A percentile compares a stretch with the other conserved stretches of the same genome.
These are phyloP conservation scores for Syngnathus scovelli DNA, from an alignment of 2,113 vertebrate species.

Conservation along the genomic window DNA sequence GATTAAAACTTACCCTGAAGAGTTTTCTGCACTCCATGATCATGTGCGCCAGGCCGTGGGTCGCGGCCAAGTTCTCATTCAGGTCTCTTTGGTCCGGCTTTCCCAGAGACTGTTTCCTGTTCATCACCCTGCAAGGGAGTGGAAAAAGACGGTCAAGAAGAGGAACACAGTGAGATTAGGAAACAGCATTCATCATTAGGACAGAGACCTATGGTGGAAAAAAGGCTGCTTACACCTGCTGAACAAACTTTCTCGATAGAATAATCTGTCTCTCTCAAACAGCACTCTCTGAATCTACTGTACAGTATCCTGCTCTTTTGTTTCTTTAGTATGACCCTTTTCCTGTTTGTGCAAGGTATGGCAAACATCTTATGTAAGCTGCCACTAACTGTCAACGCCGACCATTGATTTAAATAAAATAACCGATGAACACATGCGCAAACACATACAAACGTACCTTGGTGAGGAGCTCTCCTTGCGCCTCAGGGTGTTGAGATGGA, in stretches of 20 bases:
- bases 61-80: constrained; percentile 93
- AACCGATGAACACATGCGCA: constrained; percentile 4
- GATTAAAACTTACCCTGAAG: constrained; percentile 81
- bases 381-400: constrained; percentile 1
- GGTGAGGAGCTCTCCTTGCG: constrained; percentile 87
- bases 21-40: constrained; percentile 91
- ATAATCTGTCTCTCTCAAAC: constrained; percentile 25
- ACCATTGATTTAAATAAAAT: neutral
- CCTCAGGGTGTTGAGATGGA: constrained; percentile 90
- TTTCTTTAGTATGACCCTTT: constrained; percentile 38
- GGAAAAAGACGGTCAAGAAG: neutral
- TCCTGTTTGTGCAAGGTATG: constrained; percentile 57
- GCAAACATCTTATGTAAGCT: constrained; percentile 28
- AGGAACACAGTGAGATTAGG: constrained; percentile 11
- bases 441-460: constrained; percentile 73
- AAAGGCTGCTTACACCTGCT: neutral
- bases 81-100: constrained; percentile 97
- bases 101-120: constrained; percentile 89
- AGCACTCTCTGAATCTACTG: constrained; percentile 24
- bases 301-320: constrained; percentile 43
- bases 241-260: constrained; percentile 15
- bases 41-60: constrained; percentile 93
- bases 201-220: neutral
- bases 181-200: neutral
- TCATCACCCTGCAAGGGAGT: constrained; percentile 80